Evolutionary conservation across 2,888 invertebrate species (phyloP), one percentile per base, ranked within the genome.

Genomic region (Drosophila subsilvestris): DNA sequence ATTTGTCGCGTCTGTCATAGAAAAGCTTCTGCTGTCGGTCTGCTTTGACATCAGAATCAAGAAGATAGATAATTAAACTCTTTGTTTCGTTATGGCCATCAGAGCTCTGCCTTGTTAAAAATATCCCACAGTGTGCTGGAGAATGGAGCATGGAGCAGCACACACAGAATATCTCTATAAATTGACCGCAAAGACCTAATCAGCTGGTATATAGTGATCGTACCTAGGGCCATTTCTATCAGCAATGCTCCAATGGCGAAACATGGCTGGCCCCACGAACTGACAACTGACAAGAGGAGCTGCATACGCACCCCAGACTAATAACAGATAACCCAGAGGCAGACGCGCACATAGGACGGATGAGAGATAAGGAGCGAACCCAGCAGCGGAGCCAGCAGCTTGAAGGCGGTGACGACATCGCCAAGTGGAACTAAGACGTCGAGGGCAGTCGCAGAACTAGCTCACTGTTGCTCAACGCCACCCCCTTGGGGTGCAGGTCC

Each of bases 381-480:
- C 17, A 68, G 55, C 29, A 18, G 22, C 20, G 14, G 20, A 43
- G 29, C 44, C 9, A 5, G 5, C 25, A 75, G 79, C 78, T 81
- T 84, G 74, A 57, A 20, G 18, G 22, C 17, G 25, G 50, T 59
- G 63, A 63, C 68, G 84, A 70, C 70, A 74, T 66, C 73, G 22
- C 27, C 50, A 47, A 63, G 55, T 44, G 68, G 51, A 73, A 60
- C 57, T 66, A 42, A 42, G 44, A 29, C 47, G 25, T 17, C 20
- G 57, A 57, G 43, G 59, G 57, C 20, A 9, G 43, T 20, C n/a
- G 8, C 17, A 5, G 29, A 63, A 53, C n/a, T 61, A 45, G 7
- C 37, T 37, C 6, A 2, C 2, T n/a, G n/a, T 37, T 37, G 7
- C 14, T n/a, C 14, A n/a, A 37, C 7, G 37, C 14, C 12, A 32